phyloP scores from a whole-genome alignment of 1,140 invertebrate genomes.

The Drosophila arawakana region DNA sequence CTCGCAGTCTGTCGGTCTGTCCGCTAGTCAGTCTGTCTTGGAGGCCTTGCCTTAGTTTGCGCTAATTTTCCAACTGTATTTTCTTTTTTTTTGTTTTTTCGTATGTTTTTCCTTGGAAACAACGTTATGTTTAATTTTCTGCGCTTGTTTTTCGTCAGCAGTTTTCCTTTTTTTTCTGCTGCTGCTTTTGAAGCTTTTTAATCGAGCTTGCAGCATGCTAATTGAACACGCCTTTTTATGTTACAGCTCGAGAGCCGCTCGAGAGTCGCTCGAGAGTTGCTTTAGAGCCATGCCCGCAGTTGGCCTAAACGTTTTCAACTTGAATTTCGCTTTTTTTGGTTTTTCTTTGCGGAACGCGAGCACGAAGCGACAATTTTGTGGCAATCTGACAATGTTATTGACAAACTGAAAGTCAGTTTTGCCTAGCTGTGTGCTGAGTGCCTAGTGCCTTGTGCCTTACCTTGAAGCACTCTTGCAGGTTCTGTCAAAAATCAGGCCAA shows the following conservation, averaged over 20 bases:
- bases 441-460: conserved; percentile 6
- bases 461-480: conserved; percentile 1
- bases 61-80: conserved; percentile 74
- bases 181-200: conserved; percentile 48
- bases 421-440: conserved; percentile 2
- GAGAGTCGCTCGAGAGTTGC: not conserved
- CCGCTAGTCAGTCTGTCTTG: conserved; percentile 36
- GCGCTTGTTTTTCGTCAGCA: conserved; percentile 64
- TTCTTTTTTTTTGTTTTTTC: conserved; percentile 21
- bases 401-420: conserved; percentile 39
- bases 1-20: not conserved
- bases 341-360: conserved; percentile 9
- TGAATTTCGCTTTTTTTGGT: conserved; percentile 46
- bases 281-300: conserved; percentile 20
- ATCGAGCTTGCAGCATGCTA: conserved; percentile 73
- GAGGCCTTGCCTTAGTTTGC: conserved; percentile 64
- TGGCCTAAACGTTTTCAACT: conserved; percentile 74
- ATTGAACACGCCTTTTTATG: conserved; percentile 82
- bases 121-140: conserved; percentile 77
- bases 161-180: conserved; percentile 30
- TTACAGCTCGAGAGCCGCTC: conserved; percentile 34
- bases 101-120: conserved; percentile 38
- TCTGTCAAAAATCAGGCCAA: not conserved
- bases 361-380: conserved; percentile 50
- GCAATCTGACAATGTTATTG: conserved; percentile 45